Evolutionary conservation across 1,140 invertebrate genomes (phyloP), one percentile per base, ranked within the genome.

Genomic region (Calephelis virginiensis): DNA sequence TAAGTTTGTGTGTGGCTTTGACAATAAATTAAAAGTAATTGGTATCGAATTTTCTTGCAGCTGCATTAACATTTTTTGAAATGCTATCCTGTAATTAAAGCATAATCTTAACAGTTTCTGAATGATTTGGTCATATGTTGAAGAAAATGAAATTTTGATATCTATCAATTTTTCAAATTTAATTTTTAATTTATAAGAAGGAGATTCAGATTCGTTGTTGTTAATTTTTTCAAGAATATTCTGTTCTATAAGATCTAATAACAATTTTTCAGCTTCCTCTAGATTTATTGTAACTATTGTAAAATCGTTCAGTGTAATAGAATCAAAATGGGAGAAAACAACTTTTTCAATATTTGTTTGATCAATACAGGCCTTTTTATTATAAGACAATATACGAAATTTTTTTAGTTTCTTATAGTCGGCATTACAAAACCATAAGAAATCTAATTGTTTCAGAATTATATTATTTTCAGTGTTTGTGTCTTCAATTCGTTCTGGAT

Each of bases 51-150:
- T 56, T 11, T 64, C 63, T 14, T 28, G 14, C 14, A 56, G 7
- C 28, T 64, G 63, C 14, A 40, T 53, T 53, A 53, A 10, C 13
- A 53, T 38, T 13, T 64, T 53, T 56, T 64, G 28, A 64, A 45
- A 43, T 14, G 48, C 40, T 64, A 64, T 64, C 50, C 63, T 64
- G 40, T 64, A 64, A 12, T 49, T 50, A 45, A 64, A 64, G 13
- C 63, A 64, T 64, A 50, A 43, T 12, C 12, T 14, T 6, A 64
- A 40, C 14, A 64, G 53, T 43, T 40, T 50, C 40, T 53, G 49
- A 11, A 64, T 11, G 11, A 14, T 50, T 7, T 17, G 49, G 43
- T 64, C 50, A 56, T 64, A 64, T 43, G 50, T 56, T 14, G 49
- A 43, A 28, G 50, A 56, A 17, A 53, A 65, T 65, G 38, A 43